Base-by-base conservation (phyloP, 1,140 invertebrate genomes). In the Zelostemma sp. region DNA sequence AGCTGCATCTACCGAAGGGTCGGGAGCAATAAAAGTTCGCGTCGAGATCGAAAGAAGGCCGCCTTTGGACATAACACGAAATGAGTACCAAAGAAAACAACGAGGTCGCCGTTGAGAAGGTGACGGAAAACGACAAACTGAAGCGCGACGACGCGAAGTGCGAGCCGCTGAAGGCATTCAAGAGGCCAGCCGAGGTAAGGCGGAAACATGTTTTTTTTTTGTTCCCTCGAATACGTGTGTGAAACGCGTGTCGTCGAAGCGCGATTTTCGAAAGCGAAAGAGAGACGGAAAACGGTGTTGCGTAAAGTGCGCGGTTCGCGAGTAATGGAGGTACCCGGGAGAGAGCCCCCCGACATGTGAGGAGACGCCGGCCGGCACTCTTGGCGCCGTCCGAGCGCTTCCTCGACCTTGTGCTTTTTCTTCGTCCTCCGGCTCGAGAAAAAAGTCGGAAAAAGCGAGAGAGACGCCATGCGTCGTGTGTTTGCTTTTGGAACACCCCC, bases 41-140 rank as follows among this genome's bases (percentile, higher is more conserved):
- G 25, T 28, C 25, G 25, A 4, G 25, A 28, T 28, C 3, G 3
- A 4, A 28, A 4, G 3, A 28, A 35, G 11, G 11, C 6, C n/a
- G 33, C n/a, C 3, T 35, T n/a, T 1, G 11, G 33, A 11, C 11
- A 11, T 9, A n/a, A 35, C 11, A 47, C n/a, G 38, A 31, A 86
- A 93, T 94, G 92, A 93, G 92, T 90, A 89, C 91, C 85, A 93
- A 92, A 87, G 91, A 92, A 86, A 93, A 92, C 87, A 92, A 92
- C 86, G 92, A 93, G 87, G 92, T 93, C 81, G 91, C 90, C 68
- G 91, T 93, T 57, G 92, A 93, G 84, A 93, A 93, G 88, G 86
- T 88, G 72, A 90, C 89, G 78, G 91, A 91, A 80, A 92, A 91
- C 84, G 91, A 93, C 81, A 93, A 92, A 86, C 80, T 83, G 85